phyloP scores from a whole-genome alignment of 2,797 vertebrate species.

The Gallirallus australis region DNA sequence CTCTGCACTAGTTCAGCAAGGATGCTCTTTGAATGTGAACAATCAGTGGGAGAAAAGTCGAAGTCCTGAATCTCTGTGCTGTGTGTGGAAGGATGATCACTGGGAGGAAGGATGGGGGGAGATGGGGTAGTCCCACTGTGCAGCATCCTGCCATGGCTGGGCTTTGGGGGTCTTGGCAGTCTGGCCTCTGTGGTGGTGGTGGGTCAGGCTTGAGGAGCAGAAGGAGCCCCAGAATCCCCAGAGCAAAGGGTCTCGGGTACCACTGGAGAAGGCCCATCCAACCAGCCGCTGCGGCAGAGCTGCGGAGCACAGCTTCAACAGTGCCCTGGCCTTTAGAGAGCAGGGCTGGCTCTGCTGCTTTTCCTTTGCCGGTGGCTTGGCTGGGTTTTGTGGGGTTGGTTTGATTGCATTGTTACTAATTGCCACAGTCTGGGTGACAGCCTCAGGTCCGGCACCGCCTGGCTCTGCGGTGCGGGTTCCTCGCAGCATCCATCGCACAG shows the following conservation, averaged over 20 bases:
- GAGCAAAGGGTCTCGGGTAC: too few relatives aligned
- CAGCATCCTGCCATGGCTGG: not conserved
- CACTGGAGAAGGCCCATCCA: fast-evolving
- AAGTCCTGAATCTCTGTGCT: not conserved
- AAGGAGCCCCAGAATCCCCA: fast-evolving
- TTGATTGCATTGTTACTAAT: not conserved
- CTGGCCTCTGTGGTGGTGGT: fast-evolving
- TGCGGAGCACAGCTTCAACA: not conserved
- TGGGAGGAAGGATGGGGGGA: not conserved
- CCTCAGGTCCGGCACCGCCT: not conserved
- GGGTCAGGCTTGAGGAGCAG: not conserved
- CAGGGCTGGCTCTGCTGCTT: fast-evolving
- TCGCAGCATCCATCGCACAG: fast-evolving
- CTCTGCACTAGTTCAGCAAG: not conserved
- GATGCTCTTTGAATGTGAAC: not conserved
- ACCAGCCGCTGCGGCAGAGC: not conserved
- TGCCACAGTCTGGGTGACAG: not conserved
- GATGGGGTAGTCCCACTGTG: fast-evolving
- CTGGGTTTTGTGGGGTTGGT: fast-evolving
- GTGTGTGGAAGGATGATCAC: not conserved
- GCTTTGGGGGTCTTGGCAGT: fast-evolving
- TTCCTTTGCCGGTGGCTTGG: fast-evolving
- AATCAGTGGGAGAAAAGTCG: not conserved
- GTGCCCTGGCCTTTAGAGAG: not conserved
- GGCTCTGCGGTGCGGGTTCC: fast-evolving